Percentiles rank a stretch among this genome's conserved stretches.
Conservation (phyloP, 2,113 vertebrate species). For the Hucho hucho region DNA sequence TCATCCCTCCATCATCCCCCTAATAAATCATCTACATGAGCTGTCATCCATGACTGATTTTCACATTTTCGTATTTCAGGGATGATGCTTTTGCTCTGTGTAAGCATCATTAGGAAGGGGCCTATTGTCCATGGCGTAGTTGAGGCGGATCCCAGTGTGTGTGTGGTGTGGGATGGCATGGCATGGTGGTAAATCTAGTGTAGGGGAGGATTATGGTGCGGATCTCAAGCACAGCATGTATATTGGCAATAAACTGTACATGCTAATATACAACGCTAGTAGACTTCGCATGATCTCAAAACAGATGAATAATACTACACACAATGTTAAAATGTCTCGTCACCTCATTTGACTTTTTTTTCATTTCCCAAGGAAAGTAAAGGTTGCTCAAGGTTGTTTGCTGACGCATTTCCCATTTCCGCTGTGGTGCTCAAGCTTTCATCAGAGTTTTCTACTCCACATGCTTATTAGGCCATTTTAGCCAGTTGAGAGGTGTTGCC, state of each 20-base stretch:
- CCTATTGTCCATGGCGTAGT: slow-evolving; percentile 36
- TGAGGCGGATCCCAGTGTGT: too few species aligned
- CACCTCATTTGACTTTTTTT: background rate
- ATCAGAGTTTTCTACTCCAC: background rate
- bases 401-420: background rate
- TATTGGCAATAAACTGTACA: slow-evolving; percentile 7
- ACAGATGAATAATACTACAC: background rate
- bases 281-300: slow-evolving; percentile 30
- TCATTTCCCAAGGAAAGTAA: too few species aligned
- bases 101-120: slow-evolving; percentile 54
- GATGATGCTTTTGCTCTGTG: slow-evolving; percentile 54
- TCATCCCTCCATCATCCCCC: slow-evolving; percentile 28
- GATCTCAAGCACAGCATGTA: slow-evolving; percentile 31
- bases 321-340: background rate
- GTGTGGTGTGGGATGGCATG: slow-evolving; percentile 5
- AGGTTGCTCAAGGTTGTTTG: too few species aligned
- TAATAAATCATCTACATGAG: slow-evolving; percentile 65
- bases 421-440: background rate
- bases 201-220: slow-evolving; percentile 30
- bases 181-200: slow-evolving; percentile 40
- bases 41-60: slow-evolving; percentile 73
- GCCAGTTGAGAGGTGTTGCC: slow-evolving; percentile 6
- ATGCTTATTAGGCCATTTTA: background rate
- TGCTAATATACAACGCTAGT: slow-evolving; percentile 1
- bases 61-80: slow-evolving; percentile 61